Evolutionary conservation across 1,140 invertebrate species (phyloP).

Genomic region (Prorops nasuta): DNA sequence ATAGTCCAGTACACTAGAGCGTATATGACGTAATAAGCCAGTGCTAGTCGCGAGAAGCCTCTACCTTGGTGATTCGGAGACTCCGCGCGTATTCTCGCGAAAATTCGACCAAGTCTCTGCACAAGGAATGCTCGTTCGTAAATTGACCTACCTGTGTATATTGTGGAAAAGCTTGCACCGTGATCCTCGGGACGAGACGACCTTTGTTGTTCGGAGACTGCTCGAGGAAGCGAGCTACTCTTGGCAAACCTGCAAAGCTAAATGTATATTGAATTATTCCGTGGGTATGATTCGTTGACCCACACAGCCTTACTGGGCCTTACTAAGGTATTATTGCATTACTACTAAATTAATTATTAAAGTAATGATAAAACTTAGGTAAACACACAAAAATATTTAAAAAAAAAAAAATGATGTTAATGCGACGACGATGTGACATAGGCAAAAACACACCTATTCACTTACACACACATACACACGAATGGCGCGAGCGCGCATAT

Average conservation of each 20-base stretch:
- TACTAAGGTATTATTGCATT: slow-evolving; percentile 56
- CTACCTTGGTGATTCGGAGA: no score
- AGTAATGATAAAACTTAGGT: slow-evolving; percentile 30
- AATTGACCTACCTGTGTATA: no score
- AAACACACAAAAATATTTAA: slow-evolving; percentile 33
- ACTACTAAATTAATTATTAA: slow-evolving; percentile 48
- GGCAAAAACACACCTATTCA: no score
- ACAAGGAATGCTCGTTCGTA: no score
- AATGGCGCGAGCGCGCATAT: no score
- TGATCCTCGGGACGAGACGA: not conserved
- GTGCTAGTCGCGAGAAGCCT: no score
- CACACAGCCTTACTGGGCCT: slow-evolving; percentile 58
- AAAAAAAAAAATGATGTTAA: slow-evolving; percentile 27
- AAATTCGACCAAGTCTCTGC: no score
- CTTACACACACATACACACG: no score
- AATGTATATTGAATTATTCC: slow-evolving; percentile 49
- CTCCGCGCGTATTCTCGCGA: no score
- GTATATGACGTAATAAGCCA: no score
- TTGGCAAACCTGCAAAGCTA: slow-evolving; percentile 23
- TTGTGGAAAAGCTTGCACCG: no score
- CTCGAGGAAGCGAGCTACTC: slow-evolving; percentile 31
- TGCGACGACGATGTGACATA: slow-evolving; percentile 6
- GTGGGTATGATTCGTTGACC: slow-evolving; percentile 49
- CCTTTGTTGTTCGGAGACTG: not conserved
- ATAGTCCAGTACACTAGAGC: no score